Percentiles rank a stretch among this genome's conserved stretches.
phyloP scores from a whole-genome alignment of 2,888 invertebrate genomes.

The Byasa hedistus region DNA sequence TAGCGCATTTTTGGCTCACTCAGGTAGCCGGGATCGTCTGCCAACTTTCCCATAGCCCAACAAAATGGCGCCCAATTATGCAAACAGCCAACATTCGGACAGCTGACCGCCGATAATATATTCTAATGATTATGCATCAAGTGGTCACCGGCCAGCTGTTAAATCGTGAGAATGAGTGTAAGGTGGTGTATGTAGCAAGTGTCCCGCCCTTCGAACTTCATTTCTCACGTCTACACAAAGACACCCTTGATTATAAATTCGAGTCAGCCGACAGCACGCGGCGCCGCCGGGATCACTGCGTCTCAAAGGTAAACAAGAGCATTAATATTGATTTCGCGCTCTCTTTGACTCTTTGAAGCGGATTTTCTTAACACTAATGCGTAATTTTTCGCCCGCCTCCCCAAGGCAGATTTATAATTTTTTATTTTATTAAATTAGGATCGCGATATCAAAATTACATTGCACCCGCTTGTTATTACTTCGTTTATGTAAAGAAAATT shows the following conservation, averaged over 20 bases:
- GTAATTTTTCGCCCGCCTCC: constrained; percentile 63
- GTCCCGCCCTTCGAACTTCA: constrained; percentile 65
- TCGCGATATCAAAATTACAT: constrained; percentile 43
- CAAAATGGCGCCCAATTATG: constrained; percentile 39
- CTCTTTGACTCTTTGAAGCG: constrained; percentile 66
- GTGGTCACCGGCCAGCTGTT: constrained; percentile 55
- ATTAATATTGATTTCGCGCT: constrained; percentile 75
- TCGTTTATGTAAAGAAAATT: no score
- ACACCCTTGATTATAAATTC: constrained; percentile 74
- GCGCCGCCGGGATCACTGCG: constrained; percentile 53
- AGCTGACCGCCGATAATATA: constrained; percentile 72
- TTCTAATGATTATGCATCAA: constrained; percentile 66
- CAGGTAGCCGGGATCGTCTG: constrained; percentile 57
- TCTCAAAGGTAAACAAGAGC: constrained; percentile 74
- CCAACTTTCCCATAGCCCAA: constrained; percentile 56
- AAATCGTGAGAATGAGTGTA: constrained; percentile 69
- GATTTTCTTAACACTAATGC: constrained; percentile 58
- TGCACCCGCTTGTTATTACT: background rate
- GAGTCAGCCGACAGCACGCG: constrained; percentile 61
- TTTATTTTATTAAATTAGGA: constrained; percentile 38
- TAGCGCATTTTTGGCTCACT: constrained; percentile 35
- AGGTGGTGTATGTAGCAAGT: constrained; percentile 75
- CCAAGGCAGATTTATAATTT: constrained; percentile 52
- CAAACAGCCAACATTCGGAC: constrained; percentile 63
- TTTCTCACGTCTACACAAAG: constrained; percentile 70